These are phyloP conservation scores for Porites rus DNA, from an alignment of 92 coral and sea anemone genomes.

Conservation along the genomic window DNA sequence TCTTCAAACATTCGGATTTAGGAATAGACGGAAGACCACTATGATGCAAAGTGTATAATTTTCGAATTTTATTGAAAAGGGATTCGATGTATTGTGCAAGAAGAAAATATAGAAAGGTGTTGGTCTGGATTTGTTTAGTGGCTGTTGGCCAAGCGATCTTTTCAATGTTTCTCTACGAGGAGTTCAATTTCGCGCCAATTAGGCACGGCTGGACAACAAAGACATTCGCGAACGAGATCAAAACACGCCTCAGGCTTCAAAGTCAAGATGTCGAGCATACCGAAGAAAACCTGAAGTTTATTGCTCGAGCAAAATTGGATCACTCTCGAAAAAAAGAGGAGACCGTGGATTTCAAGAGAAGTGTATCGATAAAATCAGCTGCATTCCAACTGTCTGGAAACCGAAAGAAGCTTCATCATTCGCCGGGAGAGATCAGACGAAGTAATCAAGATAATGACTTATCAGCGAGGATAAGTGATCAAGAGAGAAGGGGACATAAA, in stretches of 20 bases:
- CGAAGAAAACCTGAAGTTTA: constrained; percentile 25
- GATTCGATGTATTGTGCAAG: constrained; percentile 53
- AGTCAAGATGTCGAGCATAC: constrained; percentile 28
- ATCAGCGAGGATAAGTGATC: constrained; percentile 25
- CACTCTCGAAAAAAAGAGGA: constrained; percentile 16
- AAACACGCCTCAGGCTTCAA: constrained; percentile 28
- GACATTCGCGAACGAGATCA: constrained; percentile 2
- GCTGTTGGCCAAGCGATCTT: constrained; percentile 45
- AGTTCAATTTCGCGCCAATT: constrained; percentile 56
- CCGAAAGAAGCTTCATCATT: constrained; percentile 18
- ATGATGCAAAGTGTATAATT: background rate
- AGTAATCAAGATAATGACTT: constrained; percentile 24
- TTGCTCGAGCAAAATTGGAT: constrained; percentile 28
- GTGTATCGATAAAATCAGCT: constrained; percentile 23
- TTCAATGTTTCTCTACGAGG: constrained; percentile 31
- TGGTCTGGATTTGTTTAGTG: constrained; percentile 52
- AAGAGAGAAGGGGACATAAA: constrained; percentile 1
- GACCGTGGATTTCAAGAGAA: background rate
- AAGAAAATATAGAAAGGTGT: constrained; percentile 50
- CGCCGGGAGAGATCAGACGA: constrained; percentile 20
- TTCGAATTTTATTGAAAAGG: background rate
- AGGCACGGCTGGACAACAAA: constrained; percentile 8
- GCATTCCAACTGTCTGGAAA: constrained; percentile 9
- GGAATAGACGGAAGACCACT: too few species aligned
- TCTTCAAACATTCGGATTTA: background rate